phyloP scores from a whole-genome alignment of 1,140 invertebrate genomes.

The Drosophila nasuta region DNA sequence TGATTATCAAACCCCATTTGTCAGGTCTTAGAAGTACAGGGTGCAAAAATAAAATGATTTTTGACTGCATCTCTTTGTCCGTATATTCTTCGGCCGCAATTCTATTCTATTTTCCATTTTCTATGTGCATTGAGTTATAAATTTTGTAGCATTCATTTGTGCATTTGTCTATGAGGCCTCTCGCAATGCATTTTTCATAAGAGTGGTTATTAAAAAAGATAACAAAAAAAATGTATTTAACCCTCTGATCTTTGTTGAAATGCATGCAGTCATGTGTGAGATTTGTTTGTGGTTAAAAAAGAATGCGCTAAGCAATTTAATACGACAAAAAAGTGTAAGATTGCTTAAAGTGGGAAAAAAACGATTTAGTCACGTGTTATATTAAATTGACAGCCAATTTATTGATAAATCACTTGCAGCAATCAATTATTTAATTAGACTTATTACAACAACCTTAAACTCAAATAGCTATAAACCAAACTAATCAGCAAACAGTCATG shows the following conservation, averaged over 20 bases:
- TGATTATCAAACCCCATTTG: too few species aligned
- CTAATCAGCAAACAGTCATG: conserved; percentile 74
- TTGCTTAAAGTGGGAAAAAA: background rate
- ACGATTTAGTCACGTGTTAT: too few species aligned
- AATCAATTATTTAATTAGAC: conserved; percentile 68
- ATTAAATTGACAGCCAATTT: conserved; percentile 45
- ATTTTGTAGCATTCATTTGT: conserved; percentile 75
- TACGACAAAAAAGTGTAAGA: background rate
- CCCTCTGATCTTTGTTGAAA: conserved; percentile 1
- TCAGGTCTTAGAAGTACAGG: background rate
- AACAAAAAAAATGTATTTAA: background rate
- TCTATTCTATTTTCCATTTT: conserved; percentile 53
- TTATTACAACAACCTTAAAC: conserved; percentile 42
- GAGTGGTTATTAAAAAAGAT: background rate
- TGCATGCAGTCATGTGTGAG: conserved; percentile 18
- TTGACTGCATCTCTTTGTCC: conserved; percentile 55
- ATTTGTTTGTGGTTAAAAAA: conserved; percentile 17
- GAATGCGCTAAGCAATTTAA: background rate
- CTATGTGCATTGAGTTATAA: conserved; percentile 80
- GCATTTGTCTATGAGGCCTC: conserved; percentile 44
- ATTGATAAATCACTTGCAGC: conserved; percentile 54
- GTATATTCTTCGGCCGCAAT: conserved; percentile 39
- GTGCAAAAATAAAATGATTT: conserved; percentile 44
- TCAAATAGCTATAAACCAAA: conserved; percentile 69
- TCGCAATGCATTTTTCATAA: conserved; percentile 37